Conservation (phyloP, 2,888 invertebrate species). For the Halictus quadricinctus region DNA sequence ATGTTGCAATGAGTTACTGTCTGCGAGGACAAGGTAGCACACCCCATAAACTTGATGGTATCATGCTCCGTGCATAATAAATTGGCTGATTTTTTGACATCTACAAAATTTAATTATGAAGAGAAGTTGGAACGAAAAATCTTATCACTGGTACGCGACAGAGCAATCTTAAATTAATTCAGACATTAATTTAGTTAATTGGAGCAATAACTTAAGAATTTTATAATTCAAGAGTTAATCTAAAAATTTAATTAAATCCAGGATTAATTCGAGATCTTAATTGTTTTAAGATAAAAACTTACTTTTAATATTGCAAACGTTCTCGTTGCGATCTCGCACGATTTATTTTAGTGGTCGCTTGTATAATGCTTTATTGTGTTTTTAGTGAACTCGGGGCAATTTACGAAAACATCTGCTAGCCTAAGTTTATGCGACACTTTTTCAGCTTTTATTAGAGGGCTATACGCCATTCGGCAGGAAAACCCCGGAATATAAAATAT, state of each 20-base stretch:
- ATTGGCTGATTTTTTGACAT: background rate
- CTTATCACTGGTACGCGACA: background rate
- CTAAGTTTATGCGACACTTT: background rate
- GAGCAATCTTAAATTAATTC: background rate
- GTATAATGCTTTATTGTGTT: background rate
- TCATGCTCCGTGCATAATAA: background rate
- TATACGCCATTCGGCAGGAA: background rate
- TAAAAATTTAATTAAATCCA: background rate
- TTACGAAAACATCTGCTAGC: background rate
- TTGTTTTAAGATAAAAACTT: background rate
- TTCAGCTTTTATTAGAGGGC: background rate
- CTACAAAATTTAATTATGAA: background rate
- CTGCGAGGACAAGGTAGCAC: background rate
- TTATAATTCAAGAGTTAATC: background rate
- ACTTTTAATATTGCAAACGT: background rate
- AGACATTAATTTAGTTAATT: background rate
- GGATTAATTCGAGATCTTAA: background rate
- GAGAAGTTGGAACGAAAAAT: background rate
- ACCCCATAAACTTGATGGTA: background rate
- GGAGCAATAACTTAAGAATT: background rate
- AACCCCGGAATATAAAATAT: background rate
- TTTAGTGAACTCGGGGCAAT: background rate
- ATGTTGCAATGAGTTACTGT: slow-evolving; percentile 8
- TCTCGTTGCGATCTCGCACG: background rate
- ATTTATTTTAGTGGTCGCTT: background rate